Evolutionary conservation across 2,888 invertebrate species (phyloP).

Genomic region (Acanthopleura granulata): DNA sequence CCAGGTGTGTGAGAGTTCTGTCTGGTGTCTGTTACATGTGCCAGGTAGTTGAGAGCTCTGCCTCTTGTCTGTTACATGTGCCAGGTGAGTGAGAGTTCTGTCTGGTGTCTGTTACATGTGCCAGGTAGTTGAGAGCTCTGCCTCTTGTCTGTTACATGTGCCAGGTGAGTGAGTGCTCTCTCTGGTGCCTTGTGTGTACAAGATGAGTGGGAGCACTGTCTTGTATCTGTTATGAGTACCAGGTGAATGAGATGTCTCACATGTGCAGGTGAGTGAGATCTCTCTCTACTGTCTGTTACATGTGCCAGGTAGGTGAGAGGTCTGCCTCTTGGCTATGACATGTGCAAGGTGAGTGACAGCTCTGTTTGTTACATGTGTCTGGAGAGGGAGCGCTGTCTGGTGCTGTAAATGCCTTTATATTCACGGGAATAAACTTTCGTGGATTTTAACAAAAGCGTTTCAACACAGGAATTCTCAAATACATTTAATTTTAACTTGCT

Average conservation of each 20-base stretch:
- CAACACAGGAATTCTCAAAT: too few species aligned
- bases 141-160: slow-evolving; percentile 70
- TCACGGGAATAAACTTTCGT: too few species aligned
- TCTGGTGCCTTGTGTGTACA: not conserved
- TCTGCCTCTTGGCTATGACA: slow-evolving; percentile 45
- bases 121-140: slow-evolving; percentile 55
- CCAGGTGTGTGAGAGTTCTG: not conserved
- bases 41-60: not conserved
- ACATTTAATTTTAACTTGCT: too few species aligned
- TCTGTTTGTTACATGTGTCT: slow-evolving; percentile 71
- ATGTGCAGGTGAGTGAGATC: not conserved
- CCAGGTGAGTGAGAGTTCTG: too few species aligned
- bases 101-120: slow-evolving; percentile 54
- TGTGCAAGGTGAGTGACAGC: too few species aligned
- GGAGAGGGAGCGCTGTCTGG: slow-evolving; percentile 44
- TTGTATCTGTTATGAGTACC: not conserved
- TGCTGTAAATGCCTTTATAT: too few species aligned
- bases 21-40: too few species aligned
- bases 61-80: not conserved
- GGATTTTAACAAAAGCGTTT: too few species aligned
- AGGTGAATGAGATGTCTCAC: not conserved
- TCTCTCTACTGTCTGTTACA: not conserved
- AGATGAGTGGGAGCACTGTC: not conserved
- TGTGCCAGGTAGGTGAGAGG: too few species aligned
- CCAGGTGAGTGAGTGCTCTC: slow-evolving; percentile 55